Evolutionary conservation across 2,888 invertebrate genomes (phyloP).

Genomic region (Pyrgus malvae): DNA sequence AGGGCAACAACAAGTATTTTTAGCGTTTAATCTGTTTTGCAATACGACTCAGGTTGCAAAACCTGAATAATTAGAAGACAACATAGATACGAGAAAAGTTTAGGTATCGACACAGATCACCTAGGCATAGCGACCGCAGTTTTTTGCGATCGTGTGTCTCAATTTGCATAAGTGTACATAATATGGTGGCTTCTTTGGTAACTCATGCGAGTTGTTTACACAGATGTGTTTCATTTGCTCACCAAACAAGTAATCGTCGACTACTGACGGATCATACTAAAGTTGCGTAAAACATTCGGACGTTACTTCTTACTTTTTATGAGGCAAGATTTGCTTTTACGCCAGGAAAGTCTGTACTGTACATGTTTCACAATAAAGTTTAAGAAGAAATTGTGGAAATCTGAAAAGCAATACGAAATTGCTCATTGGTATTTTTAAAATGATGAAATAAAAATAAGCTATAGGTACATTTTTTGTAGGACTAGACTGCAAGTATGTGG

Average conservation of each 20-base stretch:
- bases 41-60: background rate
- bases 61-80: background rate
- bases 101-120: too few species aligned
- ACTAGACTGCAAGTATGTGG: too few species aligned
- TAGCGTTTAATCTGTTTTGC: background rate
- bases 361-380: background rate
- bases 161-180: slow-evolving; percentile 3
- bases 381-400: background rate
- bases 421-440: background rate
- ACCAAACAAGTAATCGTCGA: slow-evolving; percentile 46
- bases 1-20: slow-evolving; percentile 4
- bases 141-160: background rate
- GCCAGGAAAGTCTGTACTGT: slow-evolving; percentile 25
- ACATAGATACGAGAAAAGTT: background rate
- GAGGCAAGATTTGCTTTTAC: slow-evolving; percentile 34
- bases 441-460: background rate
- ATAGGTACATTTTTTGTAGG: background rate
- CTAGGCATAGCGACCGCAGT: background rate
- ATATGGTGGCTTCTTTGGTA: slow-evolving; percentile 48
- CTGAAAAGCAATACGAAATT: background rate
- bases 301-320: slow-evolving; percentile 41
- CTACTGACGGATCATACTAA: slow-evolving; percentile 49
- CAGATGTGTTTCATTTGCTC: slow-evolving; percentile 53
- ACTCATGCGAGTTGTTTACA: slow-evolving; percentile 33
- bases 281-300: slow-evolving; percentile 50